A percentile compares a stretch with the other conserved stretches of the same genome.
Conservation (phyloP, 2,888 invertebrate genomes). For the Chaitophorus viminalis region DNA sequence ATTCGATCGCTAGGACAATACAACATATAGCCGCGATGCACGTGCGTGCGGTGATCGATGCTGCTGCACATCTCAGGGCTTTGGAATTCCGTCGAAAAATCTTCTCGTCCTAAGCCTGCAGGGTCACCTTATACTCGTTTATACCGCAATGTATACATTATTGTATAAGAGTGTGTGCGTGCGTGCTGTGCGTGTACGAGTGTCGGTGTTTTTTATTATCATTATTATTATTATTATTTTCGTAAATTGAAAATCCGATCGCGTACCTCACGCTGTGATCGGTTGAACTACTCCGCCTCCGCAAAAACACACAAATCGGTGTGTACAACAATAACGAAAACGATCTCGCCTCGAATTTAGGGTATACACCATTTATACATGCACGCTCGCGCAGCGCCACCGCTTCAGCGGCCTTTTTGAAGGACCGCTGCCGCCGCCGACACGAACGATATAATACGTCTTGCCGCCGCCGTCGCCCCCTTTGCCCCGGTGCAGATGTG, state of each 20-base stretch:
- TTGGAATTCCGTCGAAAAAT: slow-evolving; percentile 33
- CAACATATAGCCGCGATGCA: background rate
- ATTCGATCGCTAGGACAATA: slow-evolving; percentile 50
- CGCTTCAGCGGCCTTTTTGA: slow-evolving; percentile 16
- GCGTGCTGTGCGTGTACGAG: slow-evolving; percentile 1
- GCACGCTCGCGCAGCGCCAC: background rate
- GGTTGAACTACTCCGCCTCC: slow-evolving; percentile 1
- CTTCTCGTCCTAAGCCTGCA: background rate
- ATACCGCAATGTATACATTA: background rate
- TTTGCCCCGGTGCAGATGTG: slow-evolving; percentile 29
- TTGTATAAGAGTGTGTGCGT: background rate
- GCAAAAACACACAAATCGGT: slow-evolving; percentile 41
- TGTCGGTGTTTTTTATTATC: slow-evolving; percentile 3
- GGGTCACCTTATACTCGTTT: slow-evolving; percentile 7
- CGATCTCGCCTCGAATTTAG: slow-evolving; percentile 5
- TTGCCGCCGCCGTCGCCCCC: background rate
- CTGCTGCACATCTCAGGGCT: background rate
- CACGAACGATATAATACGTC: too few species aligned
- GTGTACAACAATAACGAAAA: slow-evolving; percentile 32
- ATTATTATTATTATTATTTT: background rate
- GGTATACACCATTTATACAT: background rate
- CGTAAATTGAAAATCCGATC: slow-evolving; percentile 55
- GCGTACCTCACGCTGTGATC: slow-evolving; percentile 43
- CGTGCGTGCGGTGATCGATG: background rate
- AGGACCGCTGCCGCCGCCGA: slow-evolving; percentile 36